Evolutionary conservation across 2,888 invertebrate species (phyloP).

Genomic region (Spicauda simplicius): DNA sequence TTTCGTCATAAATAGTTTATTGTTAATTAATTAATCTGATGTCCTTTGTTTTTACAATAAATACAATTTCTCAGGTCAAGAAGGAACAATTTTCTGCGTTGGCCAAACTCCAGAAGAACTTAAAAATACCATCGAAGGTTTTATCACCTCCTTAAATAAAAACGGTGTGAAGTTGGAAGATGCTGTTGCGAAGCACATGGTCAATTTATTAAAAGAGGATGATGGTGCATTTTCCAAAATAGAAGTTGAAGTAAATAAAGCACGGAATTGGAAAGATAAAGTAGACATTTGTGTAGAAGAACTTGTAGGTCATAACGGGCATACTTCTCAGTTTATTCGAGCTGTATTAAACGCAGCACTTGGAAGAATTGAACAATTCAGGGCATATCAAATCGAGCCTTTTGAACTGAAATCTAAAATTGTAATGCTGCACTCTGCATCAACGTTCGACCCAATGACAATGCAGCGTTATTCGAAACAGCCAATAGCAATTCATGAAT

Average conservation of each 20-base stretch:
- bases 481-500: slow-evolving; percentile 6
- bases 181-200: slow-evolving; percentile 52
- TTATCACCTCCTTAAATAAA: not conserved
- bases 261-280: slow-evolving; percentile 17
- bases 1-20: no score
- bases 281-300: slow-evolving; percentile 28
- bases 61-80: slow-evolving; percentile 9
- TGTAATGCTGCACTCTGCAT: slow-evolving; percentile 9
- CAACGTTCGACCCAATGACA: not conserved
- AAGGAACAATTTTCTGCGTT: slow-evolving; percentile 22
- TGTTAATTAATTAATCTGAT: no score
- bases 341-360: slow-evolving; percentile 15
- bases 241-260: slow-evolving; percentile 1
- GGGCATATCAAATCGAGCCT: not conserved
- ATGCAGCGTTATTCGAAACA: slow-evolving; percentile 23
- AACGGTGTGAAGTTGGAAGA: slow-evolving; percentile 45
- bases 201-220: slow-evolving; percentile 47
- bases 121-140: slow-evolving; percentile 3
- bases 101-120: slow-evolving; percentile 23
- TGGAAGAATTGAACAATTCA: slow-evolving; percentile 15
- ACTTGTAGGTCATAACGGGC: slow-evolving; percentile 22
- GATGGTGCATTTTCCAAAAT: slow-evolving; percentile 7
- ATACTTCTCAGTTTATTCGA: slow-evolving; percentile 17
- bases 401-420: slow-evolving; percentile 22
- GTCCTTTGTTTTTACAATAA: not conserved